Conservation (phyloP, 2,113 vertebrate species). For the Haplochromis vanheusdeni region DNA sequence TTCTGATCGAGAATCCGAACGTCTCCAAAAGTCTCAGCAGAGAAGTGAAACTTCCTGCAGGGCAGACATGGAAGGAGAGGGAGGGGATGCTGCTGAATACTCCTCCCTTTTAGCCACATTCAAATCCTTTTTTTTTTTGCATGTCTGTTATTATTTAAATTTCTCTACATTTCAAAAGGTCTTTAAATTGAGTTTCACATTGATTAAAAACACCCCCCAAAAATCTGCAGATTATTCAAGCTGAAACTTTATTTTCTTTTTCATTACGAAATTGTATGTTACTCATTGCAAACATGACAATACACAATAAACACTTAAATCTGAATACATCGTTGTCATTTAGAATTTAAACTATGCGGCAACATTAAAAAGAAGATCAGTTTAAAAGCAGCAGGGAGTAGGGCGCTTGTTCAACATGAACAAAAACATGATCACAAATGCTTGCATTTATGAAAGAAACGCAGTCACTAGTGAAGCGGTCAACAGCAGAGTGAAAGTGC, state of each 20-base stretch:
- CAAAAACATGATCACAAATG: conserved; percentile 61
- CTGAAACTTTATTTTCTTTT: not conserved
- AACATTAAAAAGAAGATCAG: conserved; percentile 34
- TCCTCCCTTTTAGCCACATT: not conserved
- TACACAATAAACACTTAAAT: not conserved
- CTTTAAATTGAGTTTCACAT: not conserved
- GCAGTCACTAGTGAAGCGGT: conserved; percentile 36
- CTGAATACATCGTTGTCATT: conserved; percentile 41
- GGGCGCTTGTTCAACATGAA: conserved; percentile 68
- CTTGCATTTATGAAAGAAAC: conserved; percentile 49
- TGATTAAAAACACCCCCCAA: not conserved
- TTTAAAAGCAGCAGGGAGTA: conserved; percentile 58
- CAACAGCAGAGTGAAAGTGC: conserved; percentile 50
- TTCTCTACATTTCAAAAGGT: not conserved
- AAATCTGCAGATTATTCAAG: not conserved
- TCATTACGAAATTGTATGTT: not conserved
- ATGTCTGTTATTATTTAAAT: conserved; percentile 17
- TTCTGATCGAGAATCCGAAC: not conserved
- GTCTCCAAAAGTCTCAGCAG: not conserved
- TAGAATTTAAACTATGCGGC: not conserved
- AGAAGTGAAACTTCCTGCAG: conserved; percentile 57
- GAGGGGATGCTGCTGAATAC: conserved; percentile 1
- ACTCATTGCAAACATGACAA: not conserved
- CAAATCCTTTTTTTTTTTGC: not conserved
- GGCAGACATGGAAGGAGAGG: not conserved